Base-by-base conservation (phyloP, 2,797 vertebrate genomes). In the Hippocampus kuda region DNA sequence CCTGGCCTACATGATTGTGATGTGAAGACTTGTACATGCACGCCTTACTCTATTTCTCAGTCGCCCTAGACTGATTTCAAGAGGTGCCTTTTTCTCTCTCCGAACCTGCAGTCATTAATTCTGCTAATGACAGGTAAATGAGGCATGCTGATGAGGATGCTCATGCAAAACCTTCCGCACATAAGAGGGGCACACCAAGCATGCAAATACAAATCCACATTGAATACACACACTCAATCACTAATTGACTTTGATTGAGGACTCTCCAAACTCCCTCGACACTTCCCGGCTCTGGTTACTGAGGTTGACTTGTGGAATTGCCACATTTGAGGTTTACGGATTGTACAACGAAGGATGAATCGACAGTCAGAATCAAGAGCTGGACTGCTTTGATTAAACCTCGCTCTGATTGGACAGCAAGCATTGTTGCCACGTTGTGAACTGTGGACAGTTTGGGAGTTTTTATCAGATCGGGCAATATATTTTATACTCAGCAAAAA, bases 71-170 rank as follows among this genome's bases (percentile, higher is more conserved):
- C 73, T 82, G 64, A 74, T 76, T 80, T 79, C 83, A 79, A 83
- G 72, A 71, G 70, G 38, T 5, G 77, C 84, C 82, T 85, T 67
- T 49, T 46, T 74, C 34, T 84, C 72, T 67, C 72, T 77, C 69
- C 27, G 79, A 86, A 80, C 71, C 76, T 79, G 79, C 68, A 68
- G 60, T 75, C 75, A 86, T 89, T 88, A 84, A 88, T 85, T 84
- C 78, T 85, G 80, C 78, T 87, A 88, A 89, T 87, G 86, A 81
- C 77, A 78, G 84, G 84, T 87, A 86, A 88, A 87, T 88, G 84
- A 87, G 78, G 84, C 86, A 83, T 86, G 81, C 69, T 72, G 68
- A 89, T 79, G 77, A 79, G 77, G 68, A 73, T 59, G 69, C 70
- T 56, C 60, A 48, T 34, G 72, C 64, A 67, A 41, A 72, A 67